phyloP scores from a whole-genome alignment of 2,113 vertebrate species.

The Brachyhypopomus gauderio region DNA sequence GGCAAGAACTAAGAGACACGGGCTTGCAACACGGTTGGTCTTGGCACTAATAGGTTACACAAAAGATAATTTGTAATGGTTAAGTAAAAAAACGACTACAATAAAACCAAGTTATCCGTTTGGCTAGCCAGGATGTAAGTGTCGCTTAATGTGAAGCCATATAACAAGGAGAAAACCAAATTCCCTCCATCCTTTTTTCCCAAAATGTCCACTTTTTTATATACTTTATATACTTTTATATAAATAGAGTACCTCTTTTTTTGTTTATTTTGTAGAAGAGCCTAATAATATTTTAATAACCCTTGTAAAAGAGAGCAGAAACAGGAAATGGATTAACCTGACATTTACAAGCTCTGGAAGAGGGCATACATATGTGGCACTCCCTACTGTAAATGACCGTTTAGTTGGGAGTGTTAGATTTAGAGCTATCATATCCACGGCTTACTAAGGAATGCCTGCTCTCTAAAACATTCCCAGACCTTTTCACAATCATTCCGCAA shows the following conservation, averaged over 20 bases:
- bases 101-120: too few species aligned
- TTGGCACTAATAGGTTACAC: not conserved
- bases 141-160: not conserved
- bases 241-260: not conserved
- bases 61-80: not conserved
- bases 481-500: conserved; percentile 35
- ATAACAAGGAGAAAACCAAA: not conserved
- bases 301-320: conserved; percentile 50
- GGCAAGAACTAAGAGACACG: not conserved
- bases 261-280: conserved; percentile 48
- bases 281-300: conserved; percentile 59
- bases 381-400: conserved; percentile 38
- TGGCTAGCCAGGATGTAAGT: not conserved
- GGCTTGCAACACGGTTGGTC: not conserved
- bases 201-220: not conserved
- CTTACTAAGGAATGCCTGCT: conserved; percentile 21
- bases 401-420: conserved; percentile 43
- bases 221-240: not conserved
- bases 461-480: conserved; percentile 16
- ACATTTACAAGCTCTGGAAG: conserved; percentile 53
- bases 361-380: conserved; percentile 29
- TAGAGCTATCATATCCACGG: conserved; percentile 32
- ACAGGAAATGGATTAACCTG: conserved; percentile 57
- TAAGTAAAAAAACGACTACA: too few species aligned
- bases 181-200: not conserved